Base-by-base conservation (phyloP, 2,797 vertebrate genomes). In the Gastrophryne carolinensis region DNA sequence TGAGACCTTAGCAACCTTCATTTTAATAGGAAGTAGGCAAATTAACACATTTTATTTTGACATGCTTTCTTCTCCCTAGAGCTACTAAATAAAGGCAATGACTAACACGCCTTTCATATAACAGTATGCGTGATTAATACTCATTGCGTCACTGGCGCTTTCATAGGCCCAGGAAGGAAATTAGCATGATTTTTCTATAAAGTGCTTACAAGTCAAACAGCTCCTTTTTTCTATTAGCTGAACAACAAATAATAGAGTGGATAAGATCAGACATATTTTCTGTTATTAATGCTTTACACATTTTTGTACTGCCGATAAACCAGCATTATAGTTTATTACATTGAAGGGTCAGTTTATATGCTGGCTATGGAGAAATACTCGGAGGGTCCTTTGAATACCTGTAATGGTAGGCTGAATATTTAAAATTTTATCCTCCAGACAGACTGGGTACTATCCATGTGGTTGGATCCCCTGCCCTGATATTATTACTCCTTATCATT, bases 31-130 rank as follows among this genome's bases (percentile, higher is more conserved):
- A 54, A 67, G 17, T 56, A 24, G 5, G 13, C 11, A 52, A 35
- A 17, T 52, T 67, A 34, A 67, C 60, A 63, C 21, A 44, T 41
- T 63, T 63, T 39, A 41, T 15, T 41, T 21, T 47, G 17, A 47
- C 6, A 3, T 3, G 4, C 17, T 21, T 47, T 21, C 44, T 47
- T 47, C 21, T 47, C 44, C 17, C 44, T 47, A 21, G 17, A 47
- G 44, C 21, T 47, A 7, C 44, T 47, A 21, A 47, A 47, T 47
- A n/a, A 47, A 47, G 44, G n/a, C 37, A 47, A 47, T 47, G 17
- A 47, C 44, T 47, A 21, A 47, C 44, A 47, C 44, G 9, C n/a
- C 17, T 19, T 47, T 6, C 21, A 21, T 47, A 47, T 47, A 47
- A 47, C 21, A 47, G 44, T 47, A 3, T 5, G 12, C 3, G 21